phyloP scores from a whole-genome alignment of 2,113 vertebrate species.

The Empidonax alnorum region DNA sequence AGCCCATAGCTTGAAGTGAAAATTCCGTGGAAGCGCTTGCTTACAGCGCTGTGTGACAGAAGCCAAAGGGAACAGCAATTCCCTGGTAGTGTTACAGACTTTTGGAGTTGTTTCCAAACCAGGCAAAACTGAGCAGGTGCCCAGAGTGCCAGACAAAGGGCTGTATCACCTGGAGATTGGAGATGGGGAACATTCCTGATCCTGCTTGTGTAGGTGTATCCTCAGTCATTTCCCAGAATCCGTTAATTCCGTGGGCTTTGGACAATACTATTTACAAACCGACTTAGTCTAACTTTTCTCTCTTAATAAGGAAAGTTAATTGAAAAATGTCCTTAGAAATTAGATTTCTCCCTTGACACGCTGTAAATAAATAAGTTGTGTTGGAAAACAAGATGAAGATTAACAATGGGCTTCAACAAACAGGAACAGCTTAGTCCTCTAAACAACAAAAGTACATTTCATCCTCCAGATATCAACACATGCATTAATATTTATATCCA shows the following conservation, averaged over 20 bases:
- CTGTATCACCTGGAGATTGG: not conserved
- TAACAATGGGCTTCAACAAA: not conserved
- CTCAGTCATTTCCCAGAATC: not conserved
- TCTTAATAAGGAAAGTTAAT: conserved; percentile 33
- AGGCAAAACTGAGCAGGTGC: not conserved
- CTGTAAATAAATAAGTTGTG: conserved; percentile 25
- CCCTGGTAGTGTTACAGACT: not conserved
- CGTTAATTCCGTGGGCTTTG: not conserved
- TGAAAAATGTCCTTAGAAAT: conserved; percentile 43
- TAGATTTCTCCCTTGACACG: not conserved
- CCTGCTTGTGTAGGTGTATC: not conserved
- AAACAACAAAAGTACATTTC: not conserved
- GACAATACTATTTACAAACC: not conserved
- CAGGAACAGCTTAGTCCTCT: not conserved
- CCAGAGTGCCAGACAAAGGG: not conserved
- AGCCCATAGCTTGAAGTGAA: not conserved
- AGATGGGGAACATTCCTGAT: not conserved
- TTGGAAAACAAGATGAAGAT: conserved; percentile 17
- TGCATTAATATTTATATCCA: not conserved
- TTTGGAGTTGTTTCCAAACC: not conserved
- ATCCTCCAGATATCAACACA: not conserved
- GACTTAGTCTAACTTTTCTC: not conserved
- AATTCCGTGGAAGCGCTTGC: not conserved
- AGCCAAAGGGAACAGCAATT: not conserved
- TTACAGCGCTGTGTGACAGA: not conserved